A percentile compares a stretch with the other conserved stretches of the same genome.
These are phyloP conservation scores for Sparidentex hasta DNA, from an alignment of 2,797 vertebrate genomes.

Conservation along the genomic window DNA sequence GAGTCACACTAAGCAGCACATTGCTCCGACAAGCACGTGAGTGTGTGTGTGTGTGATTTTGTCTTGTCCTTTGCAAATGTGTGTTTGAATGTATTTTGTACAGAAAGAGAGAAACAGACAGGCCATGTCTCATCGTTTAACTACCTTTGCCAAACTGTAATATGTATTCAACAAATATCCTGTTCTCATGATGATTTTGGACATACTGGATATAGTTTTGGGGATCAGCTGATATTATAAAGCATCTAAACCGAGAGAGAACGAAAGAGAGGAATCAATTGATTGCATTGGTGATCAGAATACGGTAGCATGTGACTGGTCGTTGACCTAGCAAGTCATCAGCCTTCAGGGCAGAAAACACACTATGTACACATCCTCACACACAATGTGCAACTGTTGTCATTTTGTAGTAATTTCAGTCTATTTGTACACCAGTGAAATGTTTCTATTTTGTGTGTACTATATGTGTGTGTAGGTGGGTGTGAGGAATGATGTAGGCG, in stretches of 20 bases:
- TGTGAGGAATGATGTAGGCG: constrained; percentile 44
- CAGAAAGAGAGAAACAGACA: constrained; percentile 4
- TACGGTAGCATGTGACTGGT: constrained; percentile 19
- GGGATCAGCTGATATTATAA: constrained; percentile 10
- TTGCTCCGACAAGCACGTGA: constrained; percentile 46
- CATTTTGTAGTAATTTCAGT: background rate
- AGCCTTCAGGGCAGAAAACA: constrained; percentile 42
- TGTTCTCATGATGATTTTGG: background rate
- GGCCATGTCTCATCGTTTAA: background rate
- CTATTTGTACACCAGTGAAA: background rate
- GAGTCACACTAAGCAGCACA: constrained; percentile 67
- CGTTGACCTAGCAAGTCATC: constrained; percentile 36
- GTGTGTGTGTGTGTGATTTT: constrained; percentile 11
- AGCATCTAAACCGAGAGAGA: background rate
- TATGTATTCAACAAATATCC: background rate
- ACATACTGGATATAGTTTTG: background rate
- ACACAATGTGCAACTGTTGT: background rate
- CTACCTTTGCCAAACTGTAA: background rate
- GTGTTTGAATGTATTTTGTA: constrained; percentile 11
- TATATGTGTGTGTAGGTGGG: constrained; percentile 41
- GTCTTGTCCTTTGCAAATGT: constrained; percentile 9
- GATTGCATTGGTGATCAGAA: constrained; percentile 42
- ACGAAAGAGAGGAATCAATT: constrained; percentile 25
- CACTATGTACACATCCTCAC: background rate
- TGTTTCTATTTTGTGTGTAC: constrained; percentile 12